Evolutionary conservation across 2,888 invertebrate species (phyloP).

Genomic region (Clepsis dumicolana): DNA sequence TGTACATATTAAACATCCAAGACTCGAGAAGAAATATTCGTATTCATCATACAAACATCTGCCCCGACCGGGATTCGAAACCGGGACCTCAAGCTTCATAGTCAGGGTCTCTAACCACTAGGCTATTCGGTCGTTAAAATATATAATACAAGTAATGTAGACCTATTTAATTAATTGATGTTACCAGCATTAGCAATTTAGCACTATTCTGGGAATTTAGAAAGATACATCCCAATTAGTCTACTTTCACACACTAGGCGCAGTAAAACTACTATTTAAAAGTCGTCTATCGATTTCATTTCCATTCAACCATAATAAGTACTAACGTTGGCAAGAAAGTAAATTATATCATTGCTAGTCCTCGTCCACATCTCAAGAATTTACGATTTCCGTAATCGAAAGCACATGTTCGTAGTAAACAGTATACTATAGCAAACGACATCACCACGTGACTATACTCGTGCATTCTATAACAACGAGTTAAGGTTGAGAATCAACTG

Average conservation of each 20-base stretch:
- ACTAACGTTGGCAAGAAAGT: background rate
- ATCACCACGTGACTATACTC: background rate
- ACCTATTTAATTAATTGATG: too few species aligned
- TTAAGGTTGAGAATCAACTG: conserved; percentile 23
- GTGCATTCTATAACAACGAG: background rate
- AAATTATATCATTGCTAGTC: conserved; percentile 32
- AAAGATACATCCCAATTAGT: conserved; percentile 29
- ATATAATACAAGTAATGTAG: too few species aligned
- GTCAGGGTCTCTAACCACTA: too few species aligned
- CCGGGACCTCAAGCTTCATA: too few species aligned
- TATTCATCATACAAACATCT: too few species aligned
- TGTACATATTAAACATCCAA: too few species aligned
- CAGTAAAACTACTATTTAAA: conserved; percentile 15
- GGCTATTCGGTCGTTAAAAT: too few species aligned
- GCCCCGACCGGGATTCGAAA: too few species aligned
- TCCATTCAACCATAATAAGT: conserved; percentile 3
- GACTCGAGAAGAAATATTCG: too few species aligned
- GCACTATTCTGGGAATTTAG: too few species aligned
- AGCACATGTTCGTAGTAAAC: conserved; percentile 49
- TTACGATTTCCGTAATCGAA: conserved; percentile 55
- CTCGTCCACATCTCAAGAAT: conserved; percentile 39
- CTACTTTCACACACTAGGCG: conserved; percentile 32
- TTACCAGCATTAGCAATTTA: too few species aligned
- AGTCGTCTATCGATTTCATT: too few species aligned
- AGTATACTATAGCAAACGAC: conserved; percentile 29